Conservation (phyloP, 2,113 vertebrate genomes). For the Tragulus kanchil region DNA sequence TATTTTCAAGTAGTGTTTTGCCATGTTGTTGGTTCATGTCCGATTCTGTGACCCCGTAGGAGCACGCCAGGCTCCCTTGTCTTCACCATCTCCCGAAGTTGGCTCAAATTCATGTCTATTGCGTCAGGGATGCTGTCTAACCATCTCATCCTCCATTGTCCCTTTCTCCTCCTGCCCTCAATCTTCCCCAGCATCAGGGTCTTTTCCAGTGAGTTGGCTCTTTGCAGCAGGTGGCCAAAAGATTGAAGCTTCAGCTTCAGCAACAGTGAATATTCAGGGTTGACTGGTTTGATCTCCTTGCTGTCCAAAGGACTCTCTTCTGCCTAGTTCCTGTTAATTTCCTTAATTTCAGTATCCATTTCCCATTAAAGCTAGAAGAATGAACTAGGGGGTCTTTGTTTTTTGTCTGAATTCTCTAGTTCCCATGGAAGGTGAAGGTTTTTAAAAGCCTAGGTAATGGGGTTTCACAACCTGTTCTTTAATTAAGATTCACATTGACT, state of each 20-base stretch:
- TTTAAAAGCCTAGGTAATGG: neutral
- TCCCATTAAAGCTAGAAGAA: neutral
- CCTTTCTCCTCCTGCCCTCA: neutral
- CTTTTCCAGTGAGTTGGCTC: neutral
- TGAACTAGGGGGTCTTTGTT: neutral
- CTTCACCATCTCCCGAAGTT: neutral
- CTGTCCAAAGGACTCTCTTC: neutral
- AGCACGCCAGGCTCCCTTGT: neutral
- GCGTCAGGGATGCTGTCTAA: neutral
- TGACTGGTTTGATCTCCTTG: neutral
- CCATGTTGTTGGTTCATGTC: neutral
- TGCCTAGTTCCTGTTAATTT: neutral
- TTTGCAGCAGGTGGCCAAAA: neutral
- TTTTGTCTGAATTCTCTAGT: conserved; percentile 3
- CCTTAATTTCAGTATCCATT: neutral
- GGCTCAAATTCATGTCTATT: neutral
- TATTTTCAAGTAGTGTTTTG: conserved; percentile 2
- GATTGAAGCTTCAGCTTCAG: neutral
- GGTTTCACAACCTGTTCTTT: neutral
- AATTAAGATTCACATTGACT: neutral
- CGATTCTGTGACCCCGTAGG: neutral
- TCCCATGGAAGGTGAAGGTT: neutral
- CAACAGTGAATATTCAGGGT: neutral
- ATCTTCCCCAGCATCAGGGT: neutral
- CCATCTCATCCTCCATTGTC: neutral